Evolutionary conservation across 2,113 vertebrate species (phyloP), one percentile per base, ranked within the genome.

Genomic region (Orycteropus afer): DNA sequence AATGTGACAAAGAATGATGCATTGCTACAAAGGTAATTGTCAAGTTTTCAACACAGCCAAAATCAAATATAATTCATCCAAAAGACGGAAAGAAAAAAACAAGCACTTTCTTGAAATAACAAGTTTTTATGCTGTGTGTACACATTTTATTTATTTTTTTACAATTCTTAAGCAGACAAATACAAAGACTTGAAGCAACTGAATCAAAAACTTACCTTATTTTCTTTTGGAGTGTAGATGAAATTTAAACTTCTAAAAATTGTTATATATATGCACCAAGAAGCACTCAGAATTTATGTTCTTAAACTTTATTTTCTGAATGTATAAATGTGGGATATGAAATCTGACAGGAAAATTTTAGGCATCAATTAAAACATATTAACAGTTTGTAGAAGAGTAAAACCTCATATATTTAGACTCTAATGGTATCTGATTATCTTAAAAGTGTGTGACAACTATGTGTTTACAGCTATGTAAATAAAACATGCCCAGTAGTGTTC

Each of bases 1-100:
- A 57, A 78, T 59, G 91, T 85, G 67, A 89, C 92, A 95, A 42
- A 83, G 40, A 90, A 95, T 32, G 25, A 89, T 47, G 47, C 42
- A 78, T 25, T 94, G 92, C 80, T 74, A 94, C 61, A 5, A 90
- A 93, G 69, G 0, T 0, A n/a, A 0, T 59, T 79, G 76, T 88
- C 84, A 91, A 83, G 86, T 67, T 94, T 76, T 93, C 51, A 84
- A 90, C n/a, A n/a, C n/a, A n/a, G n/a, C 59, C 59, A 37, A 97
- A 74, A 86, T 47, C 27, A 86, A 87, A 79, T 10, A 61, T n/a
- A 86, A 86, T 74, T 86, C 51, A 86, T 32, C 40, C 71, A n/a
- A n/a, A n/a, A n/a, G n/a, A n/a, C n/a, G n/a, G n/a, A n/a, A n/a
- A n/a, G n/a, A n/a, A n/a, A n/a, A 76, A 78, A 2, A 3, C 76